A percentile compares a stretch with the other conserved stretches of the same genome.
Evolutionary conservation across 2,888 invertebrate genomes (phyloP).

Genomic region (Urechis unicinctus): DNA sequence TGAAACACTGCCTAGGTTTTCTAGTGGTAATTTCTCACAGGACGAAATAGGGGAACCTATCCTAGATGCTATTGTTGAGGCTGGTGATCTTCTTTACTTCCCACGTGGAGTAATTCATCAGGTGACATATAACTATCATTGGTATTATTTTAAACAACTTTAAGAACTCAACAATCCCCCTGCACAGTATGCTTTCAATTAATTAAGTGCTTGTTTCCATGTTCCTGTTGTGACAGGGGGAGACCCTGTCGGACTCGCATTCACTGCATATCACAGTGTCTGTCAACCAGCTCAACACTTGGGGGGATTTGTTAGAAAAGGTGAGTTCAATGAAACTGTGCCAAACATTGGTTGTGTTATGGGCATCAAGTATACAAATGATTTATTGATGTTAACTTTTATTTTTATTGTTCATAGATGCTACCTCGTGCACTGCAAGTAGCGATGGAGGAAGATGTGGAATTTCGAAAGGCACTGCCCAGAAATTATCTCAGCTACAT

Average conservation of each 20-base stretch:
- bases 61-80: conserved; percentile 69
- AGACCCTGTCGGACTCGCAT: conserved; percentile 70
- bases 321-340: conserved; percentile 47
- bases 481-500: conserved; percentile 68
- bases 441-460: conserved; percentile 66
- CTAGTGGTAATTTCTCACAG: conserved; percentile 61
- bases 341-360: too few relatives aligned
- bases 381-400: background rate
- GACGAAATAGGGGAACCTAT: conserved; percentile 71
- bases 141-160: too few relatives aligned
- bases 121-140: too few relatives aligned
- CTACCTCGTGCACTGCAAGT: conserved; percentile 68
- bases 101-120: conserved; percentile 63
- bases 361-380: background rate
- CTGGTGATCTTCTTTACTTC: conserved; percentile 89
- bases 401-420: conserved; percentile 46
- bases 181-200: background rate
- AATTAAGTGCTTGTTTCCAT: background rate
- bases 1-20: conserved; percentile 72
- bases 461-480: conserved; percentile 74
- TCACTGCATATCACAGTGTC: conserved; percentile 92
- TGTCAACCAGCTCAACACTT: conserved; percentile 83
- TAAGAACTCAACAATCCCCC: too few relatives aligned
- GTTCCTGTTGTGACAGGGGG: conserved; percentile 66
- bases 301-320: conserved; percentile 80